These are phyloP conservation scores for Tauraco erythrolophus DNA, from an alignment of 2,113 vertebrate species.

Conservation along the genomic window DNA sequence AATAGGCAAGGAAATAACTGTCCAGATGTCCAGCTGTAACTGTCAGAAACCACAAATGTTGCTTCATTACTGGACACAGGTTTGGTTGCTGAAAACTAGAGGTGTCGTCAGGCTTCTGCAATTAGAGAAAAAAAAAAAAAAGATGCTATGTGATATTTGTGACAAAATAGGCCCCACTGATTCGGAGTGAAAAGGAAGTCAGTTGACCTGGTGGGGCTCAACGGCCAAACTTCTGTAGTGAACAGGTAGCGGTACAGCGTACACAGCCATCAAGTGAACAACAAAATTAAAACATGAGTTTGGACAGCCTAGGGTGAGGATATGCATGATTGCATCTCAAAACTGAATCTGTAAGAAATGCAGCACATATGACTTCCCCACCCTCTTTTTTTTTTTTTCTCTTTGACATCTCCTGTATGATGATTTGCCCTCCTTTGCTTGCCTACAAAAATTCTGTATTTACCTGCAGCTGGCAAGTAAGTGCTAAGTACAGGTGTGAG, in stretches of 20 bases:
- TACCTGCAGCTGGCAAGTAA: not conserved
- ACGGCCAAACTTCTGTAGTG: not conserved
- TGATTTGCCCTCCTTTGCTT: not conserved
- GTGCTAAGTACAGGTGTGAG: not conserved
- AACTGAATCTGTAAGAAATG: not conserved
- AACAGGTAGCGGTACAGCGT: not conserved
- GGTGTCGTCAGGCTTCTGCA: not conserved
- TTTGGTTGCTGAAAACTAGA: not conserved
- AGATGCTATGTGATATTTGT: not conserved
- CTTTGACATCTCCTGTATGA: not conserved
- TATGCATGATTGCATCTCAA: not conserved
- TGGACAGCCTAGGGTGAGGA: not conserved
- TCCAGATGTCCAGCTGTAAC: not conserved
- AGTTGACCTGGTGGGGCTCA: not conserved
- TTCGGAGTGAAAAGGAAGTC: not conserved
- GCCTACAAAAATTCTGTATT: not conserved
- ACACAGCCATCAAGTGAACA: fast-evolving
- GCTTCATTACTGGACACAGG: not conserved
- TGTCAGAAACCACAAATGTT: not conserved
- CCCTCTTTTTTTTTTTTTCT: no score
- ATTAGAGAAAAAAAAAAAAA: no score
- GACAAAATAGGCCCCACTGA: not conserved
- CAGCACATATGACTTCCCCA: not conserved
- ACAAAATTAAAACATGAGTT: not conserved
- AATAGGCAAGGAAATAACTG: not conserved